A percentile compares a stretch with the other conserved stretches of the same genome.
These are phyloP conservation scores for Willisornis vidua DNA, from an alignment of 2,113 vertebrate species.

Conservation along the genomic window DNA sequence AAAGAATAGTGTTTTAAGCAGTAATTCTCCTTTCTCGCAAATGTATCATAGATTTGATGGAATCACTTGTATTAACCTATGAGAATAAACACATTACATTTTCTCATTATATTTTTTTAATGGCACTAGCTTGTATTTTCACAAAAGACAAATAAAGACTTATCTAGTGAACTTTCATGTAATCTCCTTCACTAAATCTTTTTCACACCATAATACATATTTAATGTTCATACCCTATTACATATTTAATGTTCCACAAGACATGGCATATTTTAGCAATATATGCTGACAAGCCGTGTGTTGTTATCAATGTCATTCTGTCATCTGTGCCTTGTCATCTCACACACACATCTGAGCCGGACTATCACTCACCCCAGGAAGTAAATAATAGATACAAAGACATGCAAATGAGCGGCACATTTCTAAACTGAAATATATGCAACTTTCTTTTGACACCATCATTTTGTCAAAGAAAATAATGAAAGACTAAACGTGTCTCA, in stretches of 20 bases:
- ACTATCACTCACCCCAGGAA: not conserved
- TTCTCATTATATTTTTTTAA: not conserved
- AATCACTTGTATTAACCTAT: not conserved
- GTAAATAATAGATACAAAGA: not conserved
- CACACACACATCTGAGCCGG: not conserved
- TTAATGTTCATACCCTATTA: constrained; percentile 15
- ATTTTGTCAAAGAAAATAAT: not conserved
- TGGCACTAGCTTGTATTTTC: not conserved
- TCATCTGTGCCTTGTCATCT: not conserved
- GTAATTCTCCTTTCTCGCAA: not conserved
- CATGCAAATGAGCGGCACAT: not conserved
- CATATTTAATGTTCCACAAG: constrained; percentile 41
- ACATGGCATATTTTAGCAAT: constrained; percentile 24
- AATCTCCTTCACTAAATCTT: not conserved
- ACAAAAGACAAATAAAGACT: not conserved
- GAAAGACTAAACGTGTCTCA: not conserved
- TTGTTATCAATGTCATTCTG: not conserved
- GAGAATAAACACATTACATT: not conserved
- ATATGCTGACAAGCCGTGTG: constrained; percentile 28
- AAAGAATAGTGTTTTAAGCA: not conserved
- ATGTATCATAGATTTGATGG: not conserved
- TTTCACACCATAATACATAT: constrained; percentile 2
- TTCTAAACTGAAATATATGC: not conserved
- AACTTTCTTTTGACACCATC: not conserved
- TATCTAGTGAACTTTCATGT: not conserved